Conservation (phyloP, 1,140 invertebrate species). For the Drosophila baimaii region DNA sequence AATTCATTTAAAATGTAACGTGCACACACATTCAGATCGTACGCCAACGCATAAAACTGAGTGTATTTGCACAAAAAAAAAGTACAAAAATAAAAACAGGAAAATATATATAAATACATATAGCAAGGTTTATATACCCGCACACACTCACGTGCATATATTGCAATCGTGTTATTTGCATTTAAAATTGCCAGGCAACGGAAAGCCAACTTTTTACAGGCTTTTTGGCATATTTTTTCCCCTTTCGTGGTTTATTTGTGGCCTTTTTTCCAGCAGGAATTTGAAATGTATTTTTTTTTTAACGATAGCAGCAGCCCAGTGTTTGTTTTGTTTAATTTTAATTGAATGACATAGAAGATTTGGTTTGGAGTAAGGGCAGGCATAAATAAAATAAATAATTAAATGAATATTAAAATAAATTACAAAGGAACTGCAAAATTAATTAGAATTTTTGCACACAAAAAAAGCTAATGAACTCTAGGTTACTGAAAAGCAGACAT, state of each 20-base stretch:
- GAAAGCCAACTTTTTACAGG: conserved; percentile 61
- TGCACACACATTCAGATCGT: conserved; percentile 22
- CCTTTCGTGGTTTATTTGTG: conserved; percentile 39
- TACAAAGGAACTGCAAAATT: neutral
- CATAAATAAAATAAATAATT: conserved; percentile 9
- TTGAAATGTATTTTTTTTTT: conserved; percentile 52
- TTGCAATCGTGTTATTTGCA: conserved; percentile 62
- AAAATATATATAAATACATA: neutral
- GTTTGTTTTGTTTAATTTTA: conserved; percentile 40
- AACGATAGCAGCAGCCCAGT: neutral
- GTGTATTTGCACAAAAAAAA: conserved; percentile 19
- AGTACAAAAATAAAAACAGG: no score
- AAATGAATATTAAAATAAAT: neutral
- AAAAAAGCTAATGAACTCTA: neutral
- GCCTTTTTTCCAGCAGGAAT: conserved; percentile 9
- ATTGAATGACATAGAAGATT: conserved; percentile 31
- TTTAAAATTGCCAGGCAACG: conserved; percentile 67
- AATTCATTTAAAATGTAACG: conserved; percentile 81
- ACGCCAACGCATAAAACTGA: conserved; percentile 15
- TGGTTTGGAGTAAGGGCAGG: neutral
- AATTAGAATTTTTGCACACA: conserved; percentile 5
- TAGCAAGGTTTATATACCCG: neutral
- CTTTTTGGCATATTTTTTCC: conserved; percentile 65
- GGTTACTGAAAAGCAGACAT: neutral
- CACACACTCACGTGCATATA: conserved; percentile 26